Base-by-base conservation (phyloP, 2,797 vertebrate species). In the Thunnus albacares region DNA sequence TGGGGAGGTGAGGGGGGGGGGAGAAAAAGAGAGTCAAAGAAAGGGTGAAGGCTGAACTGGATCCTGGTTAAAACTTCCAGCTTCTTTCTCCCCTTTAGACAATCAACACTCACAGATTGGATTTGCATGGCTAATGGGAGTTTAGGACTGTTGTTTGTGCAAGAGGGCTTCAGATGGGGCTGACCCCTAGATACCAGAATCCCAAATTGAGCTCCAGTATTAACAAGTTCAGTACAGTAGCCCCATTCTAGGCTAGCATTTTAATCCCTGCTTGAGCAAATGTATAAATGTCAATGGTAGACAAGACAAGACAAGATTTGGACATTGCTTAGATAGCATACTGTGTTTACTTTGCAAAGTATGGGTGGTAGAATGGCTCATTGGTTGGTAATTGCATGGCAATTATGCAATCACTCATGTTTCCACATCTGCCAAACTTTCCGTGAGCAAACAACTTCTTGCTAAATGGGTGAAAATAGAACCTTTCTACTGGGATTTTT, bases 81-180 rank as follows among this genome's bases (percentile, higher is more conserved):
- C 90, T 93, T 95, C 90, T 95, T 97, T 97, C 93, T 97, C 80
- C 62, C 65, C 24, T 85, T 86, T 88, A 94, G 95, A 97, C 96
- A 97, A 97, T 96, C 94, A 93, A 90, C 94, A 96, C 95, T 96
- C 93, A 95, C 93, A 97, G 95, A 95, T 94, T 96, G 96, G 97
- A 98, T 98, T 98, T 98, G 97, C 97, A 97, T 97, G 94, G 93
- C 94, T 97, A 97, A 98, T 97, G 95, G 96, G 93, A 68, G 85
- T 89, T 81, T 77, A 87, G 52, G 68, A 90, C 87, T 94, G 92
- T 87, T 97, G 95, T 97, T 97, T 97, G 95, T 96, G 94, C 58
- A 71, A 96, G 96, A 95, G 95, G 92, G 52, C 75, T 96, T 97
- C 96, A 96, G 72, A 93, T 94, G 93, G 83, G 94, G 85, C 85